Evolutionary conservation across 2,888 invertebrate genomes (phyloP), one percentile per base, ranked within the genome.

Genomic region (Drosophila sordidula): DNA sequence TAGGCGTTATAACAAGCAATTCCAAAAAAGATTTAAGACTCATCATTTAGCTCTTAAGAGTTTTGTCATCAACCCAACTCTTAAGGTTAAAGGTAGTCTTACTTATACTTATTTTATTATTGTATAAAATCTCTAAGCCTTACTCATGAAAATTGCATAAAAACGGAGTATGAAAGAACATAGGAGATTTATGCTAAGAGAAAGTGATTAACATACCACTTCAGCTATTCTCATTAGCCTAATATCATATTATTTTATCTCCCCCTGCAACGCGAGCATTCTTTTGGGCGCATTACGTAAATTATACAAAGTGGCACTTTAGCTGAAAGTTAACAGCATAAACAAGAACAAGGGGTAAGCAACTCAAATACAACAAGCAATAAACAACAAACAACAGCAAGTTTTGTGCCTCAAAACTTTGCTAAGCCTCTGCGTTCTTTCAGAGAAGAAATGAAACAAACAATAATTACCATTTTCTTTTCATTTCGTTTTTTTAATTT

Each of bases 221-320:
- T 36, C 6, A 46, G 18, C 49, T 32, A 18, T 45, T 41, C 52
- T 45, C 66, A 56, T 51, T 58, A 54, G 56, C 29, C 50, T 32
- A 54, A 59, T 32, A 46, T 56, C 39, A 52, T 47, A 63, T 49
- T 41, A 67, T 36, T 55, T 64, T 45, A n/a, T 8, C n/a, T 45
- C 8, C 16, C 47, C 57, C 42, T 9, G 38, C 12, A 32, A 9
- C 22, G 14, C 36, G 65, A 63, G 58, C 71, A 58, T 12, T 34
- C 47, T 76, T 68, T 45, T 54, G 29, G 39, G 54, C 61, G 64
- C 74, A 71, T 86, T 88, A 70, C 79, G 70, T 61, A 72, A 80
- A 75, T 75, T 87, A 68, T 63, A 65, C 64, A 87, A 87, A 89
- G 71, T 81, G 76, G 61, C 79, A 81, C 74, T 84, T 84, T 80